phyloP scores from a whole-genome alignment of 2,113 vertebrate genomes.

The Orthonyx spaldingii region DNA sequence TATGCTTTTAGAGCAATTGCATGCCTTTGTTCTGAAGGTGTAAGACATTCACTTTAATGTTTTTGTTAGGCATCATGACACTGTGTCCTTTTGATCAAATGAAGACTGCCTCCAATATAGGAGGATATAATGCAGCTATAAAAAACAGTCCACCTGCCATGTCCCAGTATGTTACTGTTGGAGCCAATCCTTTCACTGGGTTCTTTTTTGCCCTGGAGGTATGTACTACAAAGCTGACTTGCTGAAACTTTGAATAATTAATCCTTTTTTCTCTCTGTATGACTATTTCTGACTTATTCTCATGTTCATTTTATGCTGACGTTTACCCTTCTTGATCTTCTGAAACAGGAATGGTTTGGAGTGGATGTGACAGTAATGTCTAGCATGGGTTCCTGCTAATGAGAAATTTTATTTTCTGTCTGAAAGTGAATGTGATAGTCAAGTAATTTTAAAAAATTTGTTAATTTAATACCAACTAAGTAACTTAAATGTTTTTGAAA shows the following conservation, averaged over 20 bases:
- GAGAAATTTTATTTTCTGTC: not conserved
- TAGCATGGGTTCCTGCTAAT: not conserved
- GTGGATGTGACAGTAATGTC: not conserved
- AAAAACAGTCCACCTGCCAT: conserved; percentile 95
- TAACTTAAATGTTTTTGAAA: not conserved
- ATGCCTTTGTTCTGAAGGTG: not conserved
- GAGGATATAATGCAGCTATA: conserved; percentile 90
- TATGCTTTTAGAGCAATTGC: not conserved
- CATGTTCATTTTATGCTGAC: not conserved
- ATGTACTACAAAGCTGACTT: not conserved
- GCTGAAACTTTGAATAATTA: not conserved
- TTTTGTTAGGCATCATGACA: conserved; percentile 85
- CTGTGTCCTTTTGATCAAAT: conserved; percentile 97
- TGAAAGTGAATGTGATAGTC: not conserved
- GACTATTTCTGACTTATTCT: not conserved
- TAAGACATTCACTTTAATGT: not conserved
- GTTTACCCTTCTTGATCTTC: not conserved
- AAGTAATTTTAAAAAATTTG: not conserved
- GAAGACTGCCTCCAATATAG: conserved; percentile 97
- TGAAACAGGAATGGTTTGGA: not conserved
- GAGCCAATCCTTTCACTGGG: conserved; percentile 89
- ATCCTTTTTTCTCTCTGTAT: not conserved
- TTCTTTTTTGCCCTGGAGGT: conserved; percentile 98
- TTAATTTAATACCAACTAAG: not conserved
- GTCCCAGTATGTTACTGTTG: conserved; percentile 95